Conservation (phyloP, 1,140 invertebrate genomes). For the Gryllus bimaculatus region DNA sequence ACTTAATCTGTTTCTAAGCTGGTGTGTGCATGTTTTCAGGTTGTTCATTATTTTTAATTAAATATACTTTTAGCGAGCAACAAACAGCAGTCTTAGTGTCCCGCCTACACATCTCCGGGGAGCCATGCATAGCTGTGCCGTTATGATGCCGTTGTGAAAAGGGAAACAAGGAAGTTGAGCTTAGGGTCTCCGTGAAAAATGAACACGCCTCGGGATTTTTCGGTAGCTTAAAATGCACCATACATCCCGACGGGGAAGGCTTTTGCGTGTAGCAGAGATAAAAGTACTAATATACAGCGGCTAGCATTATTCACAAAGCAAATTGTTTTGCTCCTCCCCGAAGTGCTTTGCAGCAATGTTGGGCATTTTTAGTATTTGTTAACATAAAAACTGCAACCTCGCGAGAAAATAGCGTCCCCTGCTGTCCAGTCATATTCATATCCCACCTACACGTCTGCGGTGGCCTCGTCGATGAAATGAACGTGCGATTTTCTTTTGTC, state of each 20-base stretch:
- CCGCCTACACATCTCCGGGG: neutral
- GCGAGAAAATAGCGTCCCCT: neutral
- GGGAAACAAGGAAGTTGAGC: neutral
- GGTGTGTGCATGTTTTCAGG: constrained; percentile 3
- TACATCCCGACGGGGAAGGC: neutral
- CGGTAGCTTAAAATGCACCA: constrained; percentile 3
- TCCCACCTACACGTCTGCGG: neutral
- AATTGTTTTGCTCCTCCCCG: neutral
- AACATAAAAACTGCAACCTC: neutral
- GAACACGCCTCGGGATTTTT: neutral
- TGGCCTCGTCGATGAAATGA: neutral
- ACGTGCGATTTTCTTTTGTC: neutral
- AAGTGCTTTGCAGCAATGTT: neutral
- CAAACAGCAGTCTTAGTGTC: neutral
- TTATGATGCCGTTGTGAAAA: constrained; percentile 1
- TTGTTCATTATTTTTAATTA: constrained; percentile 6
- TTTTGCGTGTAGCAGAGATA: neutral
- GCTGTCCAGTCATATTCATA: neutral
- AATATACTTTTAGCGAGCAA: constrained; percentile 5
- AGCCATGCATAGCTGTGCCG: neutral
- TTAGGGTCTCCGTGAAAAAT: neutral
- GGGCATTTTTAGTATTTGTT: neutral
- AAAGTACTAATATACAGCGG: neutral
- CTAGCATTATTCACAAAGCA: neutral
- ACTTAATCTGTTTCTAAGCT: constrained; percentile 5